Evolutionary conservation across 2,797 vertebrate genomes (phyloP).

Genomic region (Sebastiscus tertius): DNA sequence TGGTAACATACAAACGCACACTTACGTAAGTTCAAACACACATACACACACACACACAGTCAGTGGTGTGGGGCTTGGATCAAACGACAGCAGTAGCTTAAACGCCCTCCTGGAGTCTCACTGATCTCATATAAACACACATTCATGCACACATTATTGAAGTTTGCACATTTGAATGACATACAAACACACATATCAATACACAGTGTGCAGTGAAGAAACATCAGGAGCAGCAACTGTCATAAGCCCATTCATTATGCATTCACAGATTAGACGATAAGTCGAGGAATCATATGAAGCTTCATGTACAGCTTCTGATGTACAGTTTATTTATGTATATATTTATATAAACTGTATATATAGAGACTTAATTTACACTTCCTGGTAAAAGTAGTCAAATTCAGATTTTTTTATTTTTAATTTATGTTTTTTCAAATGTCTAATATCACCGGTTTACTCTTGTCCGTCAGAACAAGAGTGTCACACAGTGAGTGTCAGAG

Average conservation of each 20-base stretch:
- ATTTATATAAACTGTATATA: background rate
- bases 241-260: background rate
- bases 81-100: constrained; percentile 33
- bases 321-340: background rate
- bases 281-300: background rate
- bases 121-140: constrained; percentile 15
- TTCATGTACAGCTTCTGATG: background rate
- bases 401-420: no score
- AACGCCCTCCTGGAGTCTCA: constrained; percentile 28
- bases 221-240: background rate
- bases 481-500: no score
- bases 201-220: background rate
- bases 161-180: background rate
- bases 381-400: background rate
- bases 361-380: background rate
- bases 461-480: background rate
- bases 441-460: no score
- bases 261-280: background rate
- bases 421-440: no score
- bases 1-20: constrained; percentile 11
- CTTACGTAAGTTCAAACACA: background rate
- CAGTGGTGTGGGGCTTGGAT: constrained; percentile 7
- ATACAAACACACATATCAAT: background rate
- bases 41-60: background rate
- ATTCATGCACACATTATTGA: background rate